Base-by-base conservation (phyloP, 1,140 invertebrate genomes). In the Drosophila orena region DNA sequence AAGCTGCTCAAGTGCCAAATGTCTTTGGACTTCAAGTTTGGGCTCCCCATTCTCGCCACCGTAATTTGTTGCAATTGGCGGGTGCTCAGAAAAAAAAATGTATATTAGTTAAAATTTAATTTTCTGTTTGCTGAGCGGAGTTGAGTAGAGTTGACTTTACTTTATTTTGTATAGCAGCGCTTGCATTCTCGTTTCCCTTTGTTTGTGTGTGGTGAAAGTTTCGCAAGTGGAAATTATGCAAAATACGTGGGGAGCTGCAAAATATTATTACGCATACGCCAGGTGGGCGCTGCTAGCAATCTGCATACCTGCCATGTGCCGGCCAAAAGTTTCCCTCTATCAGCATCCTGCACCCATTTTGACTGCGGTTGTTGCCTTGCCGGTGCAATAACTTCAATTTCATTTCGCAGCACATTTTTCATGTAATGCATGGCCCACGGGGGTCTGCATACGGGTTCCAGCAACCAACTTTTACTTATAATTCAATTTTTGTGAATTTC, bases 201-300 rank as follows among this genome's bases (percentile, higher is more conserved):
- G 83, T 88, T 85, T 86, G 77, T 69, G 60, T 60, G 60, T 60
- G 58, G 69, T 50, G 47, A 60, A 88, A 86, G 85, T 77, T 89
- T 83, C 58, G 69, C 74, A 79, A 83, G 79, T 89, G 81, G 76
- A 83, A 88, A 88, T 88, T 88, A 88, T 88, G 83, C 83, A 89
- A 86, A 88, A 83, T 61, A 75, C 84, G 58, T 77, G 35, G 74
- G 49, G 55, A 69, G 62, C 73, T 52, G 62, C 62, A 77, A 77
- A 83, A 83, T 84, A 83, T 68, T 88, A 81, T 88, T 88, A 88
- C 84, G 76, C 76, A 88, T 88, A 88, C 83, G 78, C 47, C 83
- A 76, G 69, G 83, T 81, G 79, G 76, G 62, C 57, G 49, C 62
- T 61, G 53, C 59, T 53, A 17, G 73, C 59, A 49, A 49, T 56